Conservation (phyloP, 1,140 invertebrate genomes). For the Asobara japonica region DNA sequence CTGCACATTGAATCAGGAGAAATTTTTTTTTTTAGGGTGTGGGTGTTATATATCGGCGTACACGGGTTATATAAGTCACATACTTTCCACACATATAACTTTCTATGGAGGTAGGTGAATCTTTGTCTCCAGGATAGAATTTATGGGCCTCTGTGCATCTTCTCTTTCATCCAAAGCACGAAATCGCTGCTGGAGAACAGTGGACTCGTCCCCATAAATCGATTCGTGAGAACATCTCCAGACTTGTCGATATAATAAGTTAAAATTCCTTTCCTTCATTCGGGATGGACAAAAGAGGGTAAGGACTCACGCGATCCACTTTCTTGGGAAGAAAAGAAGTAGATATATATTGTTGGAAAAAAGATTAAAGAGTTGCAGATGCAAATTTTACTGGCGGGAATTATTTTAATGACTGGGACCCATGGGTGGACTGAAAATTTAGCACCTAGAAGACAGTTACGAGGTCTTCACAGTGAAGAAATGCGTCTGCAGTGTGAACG, state of each 20-base stretch:
- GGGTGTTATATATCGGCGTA: no score
- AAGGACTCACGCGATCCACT: background rate
- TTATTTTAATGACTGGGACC: background rate
- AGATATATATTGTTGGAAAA: background rate
- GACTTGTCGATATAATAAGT: background rate
- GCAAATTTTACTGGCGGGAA: background rate
- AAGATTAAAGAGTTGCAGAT: background rate
- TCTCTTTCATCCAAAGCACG: no score
- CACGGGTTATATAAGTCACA: no score
- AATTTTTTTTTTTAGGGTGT: no score
- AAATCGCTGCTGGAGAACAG: background rate
- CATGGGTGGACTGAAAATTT: slow-evolving; percentile 48
- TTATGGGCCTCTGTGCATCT: background rate
- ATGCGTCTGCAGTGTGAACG: background rate
- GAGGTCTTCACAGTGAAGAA: slow-evolving; percentile 47
- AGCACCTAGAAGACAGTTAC: slow-evolving; percentile 67
- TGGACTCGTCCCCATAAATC: slow-evolving; percentile 10
- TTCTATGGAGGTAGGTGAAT: no score
- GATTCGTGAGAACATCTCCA: slow-evolving; percentile 3
- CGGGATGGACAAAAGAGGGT: background rate
- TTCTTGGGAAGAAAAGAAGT: background rate
- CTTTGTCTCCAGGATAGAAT: background rate
- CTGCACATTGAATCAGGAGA: no score
- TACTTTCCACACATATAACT: no score
- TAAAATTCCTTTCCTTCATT: background rate